These are phyloP conservation scores for Oligia strigilis DNA, from an alignment of 2,888 invertebrate genomes.

Conservation along the genomic window DNA sequence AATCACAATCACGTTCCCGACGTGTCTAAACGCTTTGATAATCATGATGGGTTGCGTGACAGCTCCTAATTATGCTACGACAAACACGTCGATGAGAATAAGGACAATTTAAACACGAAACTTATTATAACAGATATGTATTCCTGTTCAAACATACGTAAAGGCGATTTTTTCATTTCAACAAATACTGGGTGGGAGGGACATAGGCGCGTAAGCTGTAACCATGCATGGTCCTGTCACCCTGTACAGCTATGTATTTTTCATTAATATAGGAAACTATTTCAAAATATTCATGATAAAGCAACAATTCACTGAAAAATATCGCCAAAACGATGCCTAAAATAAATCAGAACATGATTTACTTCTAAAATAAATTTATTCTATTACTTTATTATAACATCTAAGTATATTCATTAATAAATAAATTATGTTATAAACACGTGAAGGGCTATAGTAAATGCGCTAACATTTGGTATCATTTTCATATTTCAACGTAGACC, in stretches of 20 bases:
- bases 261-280: conserved; percentile 15
- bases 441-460: conserved; percentile 75
- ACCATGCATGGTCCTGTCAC: background rate
- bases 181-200: conserved; percentile 40
- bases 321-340: conserved; percentile 57
- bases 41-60: conserved; percentile 18
- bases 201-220: background rate
- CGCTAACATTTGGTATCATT: conserved; percentile 80
- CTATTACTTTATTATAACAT: conserved; percentile 61
- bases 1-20: conserved; percentile 16
- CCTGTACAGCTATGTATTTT: conserved; percentile 31
- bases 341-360: conserved; percentile 58
- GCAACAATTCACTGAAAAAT: conserved; percentile 47
- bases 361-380: conserved; percentile 66
- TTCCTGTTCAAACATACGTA: conserved; percentile 70
- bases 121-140: conserved; percentile 88
- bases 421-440: conserved; percentile 66
- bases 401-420: conserved; percentile 64
- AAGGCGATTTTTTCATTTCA: conserved; percentile 65
- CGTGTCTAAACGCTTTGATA: conserved; percentile 8
- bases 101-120: conserved; percentile 78
- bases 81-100: conserved; percentile 66
- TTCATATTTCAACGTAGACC: conserved; percentile 53
- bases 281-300: conserved; percentile 22
- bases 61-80: conserved; percentile 60